Evolutionary conservation across 2,797 vertebrate genomes (phyloP).

Genomic region (Trichosurus vulpecula): DNA sequence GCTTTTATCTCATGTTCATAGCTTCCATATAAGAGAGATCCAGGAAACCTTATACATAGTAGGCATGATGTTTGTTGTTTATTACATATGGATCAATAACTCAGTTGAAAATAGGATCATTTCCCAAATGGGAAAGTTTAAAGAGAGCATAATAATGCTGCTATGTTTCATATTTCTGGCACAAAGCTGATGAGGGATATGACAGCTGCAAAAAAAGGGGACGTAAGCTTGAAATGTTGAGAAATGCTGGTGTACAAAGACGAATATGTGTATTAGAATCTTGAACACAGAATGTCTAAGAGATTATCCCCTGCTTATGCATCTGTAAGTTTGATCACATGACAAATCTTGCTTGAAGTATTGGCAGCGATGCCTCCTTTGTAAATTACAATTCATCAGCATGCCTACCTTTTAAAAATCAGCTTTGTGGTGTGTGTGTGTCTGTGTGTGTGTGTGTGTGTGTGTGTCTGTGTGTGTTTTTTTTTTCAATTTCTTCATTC

Average conservation of each 20-base stretch:
- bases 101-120: conserved; percentile 5
- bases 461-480: neutral
- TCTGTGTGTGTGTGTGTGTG: neutral
- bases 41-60: conserved; percentile 2
- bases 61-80: conserved; percentile 27
- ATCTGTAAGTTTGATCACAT: neutral
- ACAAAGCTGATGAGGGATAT: neutral
- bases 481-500: conserved; percentile 14
- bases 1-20: conserved; percentile 6
- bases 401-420: conserved; percentile 27
- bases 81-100: neutral
- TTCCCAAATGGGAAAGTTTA: neutral
- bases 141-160: conserved; percentile 4
- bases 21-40: neutral
- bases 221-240: neutral
- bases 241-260: neutral
- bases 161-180: neutral
- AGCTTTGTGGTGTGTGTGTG: neutral
- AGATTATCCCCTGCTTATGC: neutral
- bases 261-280: neutral
- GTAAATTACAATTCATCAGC: neutral
- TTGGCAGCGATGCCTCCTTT: neutral
- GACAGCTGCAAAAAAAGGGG: neutral
- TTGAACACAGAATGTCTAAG: conserved; percentile 2
- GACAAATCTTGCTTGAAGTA: neutral